Conservation (phyloP, 2,888 invertebrate genomes). For the Rapana venosa region DNA sequence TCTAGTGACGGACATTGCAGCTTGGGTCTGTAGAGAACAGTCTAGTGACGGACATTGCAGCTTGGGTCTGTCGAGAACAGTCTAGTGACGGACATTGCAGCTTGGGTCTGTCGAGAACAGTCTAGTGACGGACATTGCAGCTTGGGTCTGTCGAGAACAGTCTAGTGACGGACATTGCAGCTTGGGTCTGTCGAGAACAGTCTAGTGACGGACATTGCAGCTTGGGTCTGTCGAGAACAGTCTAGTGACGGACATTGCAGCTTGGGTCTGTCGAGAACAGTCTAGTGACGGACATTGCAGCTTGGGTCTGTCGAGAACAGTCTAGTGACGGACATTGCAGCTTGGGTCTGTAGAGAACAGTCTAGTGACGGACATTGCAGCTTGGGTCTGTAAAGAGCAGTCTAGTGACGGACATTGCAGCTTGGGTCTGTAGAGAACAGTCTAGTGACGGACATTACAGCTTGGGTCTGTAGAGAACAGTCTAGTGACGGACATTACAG, state of each 20-base stretch:
- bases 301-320: too few relatives aligned
- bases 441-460: neutral
- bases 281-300: neutral
- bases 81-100: neutral
- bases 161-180: neutral
- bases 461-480: too few relatives aligned
- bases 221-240: too few relatives aligned
- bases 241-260: neutral
- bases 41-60: neutral
- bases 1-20: neutral
- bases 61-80: too few relatives aligned
- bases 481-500: neutral
- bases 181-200: too few relatives aligned
- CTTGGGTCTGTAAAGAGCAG: too few relatives aligned
- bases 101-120: too few relatives aligned
- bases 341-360: too few relatives aligned
- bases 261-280: too few relatives aligned
- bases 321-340: neutral
- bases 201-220: neutral
- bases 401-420: neutral
- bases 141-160: too few relatives aligned
- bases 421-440: too few relatives aligned
- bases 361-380: neutral
- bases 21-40: too few relatives aligned
- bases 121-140: neutral